Evolutionary conservation across 2,113 vertebrate genomes (phyloP), one percentile per base, ranked within the genome.

Genomic region (Hippoglossus stenolepis): DNA sequence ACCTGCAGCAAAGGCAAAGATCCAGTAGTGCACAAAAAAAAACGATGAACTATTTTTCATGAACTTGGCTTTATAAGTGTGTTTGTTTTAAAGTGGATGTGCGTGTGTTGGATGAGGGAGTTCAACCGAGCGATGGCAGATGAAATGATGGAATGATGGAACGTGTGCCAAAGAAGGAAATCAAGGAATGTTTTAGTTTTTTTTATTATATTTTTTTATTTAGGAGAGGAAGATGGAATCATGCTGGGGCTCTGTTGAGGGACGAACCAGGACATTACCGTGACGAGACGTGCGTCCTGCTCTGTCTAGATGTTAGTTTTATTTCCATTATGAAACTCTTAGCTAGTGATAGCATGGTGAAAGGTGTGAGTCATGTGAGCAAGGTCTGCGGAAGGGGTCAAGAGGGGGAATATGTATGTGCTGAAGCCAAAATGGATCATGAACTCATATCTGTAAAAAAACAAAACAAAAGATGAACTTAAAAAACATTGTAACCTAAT

Each of bases 131-230:
- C 17, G 80, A 86, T 65, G 63, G 43, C 86, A 91, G 91, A 88
- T 91, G 91, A 94, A 51, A 94, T 93, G 91, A 91, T 71, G 85
- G 96, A 51, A 94, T 93, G 91, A 91, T 71, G 85, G 96, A 90
- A 97, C 91, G 96, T 96, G 95, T 95, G 94, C 91, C 92, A 91
- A 92, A 94, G 94, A 94, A 95, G 95, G 95, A 95, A 93, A 94
- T 69, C 83, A 89, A 90, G 91, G 93, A 94, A 84, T 85, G 90
- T 90, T 79, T 86, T 83, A 67, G 40, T 20, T 79, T 90, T 86
- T 77, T 85, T 85, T 65, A 31, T 31, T 31, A 31, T 31, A 31
- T 87, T 77, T 85, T 87, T 65, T 77, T 82, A 51, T 31, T 31
- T 31, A 77, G 84, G 92, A 68, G 73, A 86, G 60, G 75, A 82